phyloP scores from a whole-genome alignment of 1,140 invertebrate genomes.

The Reticulitermes speratus region DNA sequence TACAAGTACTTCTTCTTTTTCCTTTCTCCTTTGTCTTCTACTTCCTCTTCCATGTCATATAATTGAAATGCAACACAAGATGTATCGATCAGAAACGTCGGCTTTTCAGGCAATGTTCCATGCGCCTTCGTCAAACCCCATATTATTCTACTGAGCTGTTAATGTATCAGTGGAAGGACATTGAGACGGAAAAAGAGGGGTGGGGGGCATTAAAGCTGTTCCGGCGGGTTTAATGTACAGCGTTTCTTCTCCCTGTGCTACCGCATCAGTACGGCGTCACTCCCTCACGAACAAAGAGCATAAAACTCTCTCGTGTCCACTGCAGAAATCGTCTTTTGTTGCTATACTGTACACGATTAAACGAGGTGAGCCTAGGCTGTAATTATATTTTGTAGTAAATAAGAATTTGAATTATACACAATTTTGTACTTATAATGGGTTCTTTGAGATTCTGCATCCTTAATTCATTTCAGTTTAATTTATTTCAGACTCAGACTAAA shows the following conservation, averaged over 20 bases:
- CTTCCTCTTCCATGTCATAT: not conserved
- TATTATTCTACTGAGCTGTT: not conserved
- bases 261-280: not conserved
- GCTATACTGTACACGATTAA: not conserved
- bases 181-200: not conserved
- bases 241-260: too few species aligned
- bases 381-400: too few species aligned
- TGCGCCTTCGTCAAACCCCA: not conserved
- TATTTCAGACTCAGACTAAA: too few species aligned
- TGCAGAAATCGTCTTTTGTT: not conserved
- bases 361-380: too few species aligned
- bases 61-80: not conserved
- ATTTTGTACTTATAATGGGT: too few species aligned
- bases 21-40: too few species aligned
- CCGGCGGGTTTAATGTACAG: not conserved
- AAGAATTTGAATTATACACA: too few species aligned
- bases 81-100: not conserved
- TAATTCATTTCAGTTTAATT: too few species aligned
- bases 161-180: not conserved
- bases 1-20: too few species aligned
- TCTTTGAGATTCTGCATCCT: too few species aligned
- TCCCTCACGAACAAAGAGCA: not conserved
- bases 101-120: not conserved
- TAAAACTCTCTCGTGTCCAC: not conserved
- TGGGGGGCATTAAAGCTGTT: not conserved